These are phyloP conservation scores for Zygothrica quintamaculata DNA, from an alignment of 2,888 invertebrate genomes.

Conservation along the genomic window DNA sequence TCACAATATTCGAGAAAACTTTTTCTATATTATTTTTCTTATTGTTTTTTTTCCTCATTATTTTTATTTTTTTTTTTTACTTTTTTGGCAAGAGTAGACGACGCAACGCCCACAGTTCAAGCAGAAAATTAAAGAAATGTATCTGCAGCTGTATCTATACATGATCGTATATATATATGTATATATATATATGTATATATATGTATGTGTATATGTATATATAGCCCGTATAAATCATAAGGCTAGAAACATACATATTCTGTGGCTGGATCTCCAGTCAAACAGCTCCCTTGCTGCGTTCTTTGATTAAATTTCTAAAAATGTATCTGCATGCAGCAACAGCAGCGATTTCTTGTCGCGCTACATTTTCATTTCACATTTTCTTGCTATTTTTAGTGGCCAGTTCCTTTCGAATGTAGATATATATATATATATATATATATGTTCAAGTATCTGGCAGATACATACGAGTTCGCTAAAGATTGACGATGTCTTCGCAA, in stretches of 20 bases:
- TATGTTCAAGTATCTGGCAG: slow-evolving; percentile 38
- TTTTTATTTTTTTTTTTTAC: slow-evolving; percentile 10
- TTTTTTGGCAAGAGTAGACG: slow-evolving; percentile 15
- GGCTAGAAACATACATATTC: slow-evolving; percentile 12
- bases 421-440: slow-evolving; percentile 28
- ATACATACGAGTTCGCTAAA: slow-evolving; percentile 22
- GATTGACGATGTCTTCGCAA: slow-evolving; percentile 17
- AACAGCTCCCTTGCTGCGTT: slow-evolving; percentile 54
- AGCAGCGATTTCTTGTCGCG: slow-evolving; percentile 53
- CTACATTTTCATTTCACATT: slow-evolving; percentile 74
- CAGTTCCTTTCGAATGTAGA: slow-evolving; percentile 38
- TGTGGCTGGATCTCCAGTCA: slow-evolving; percentile 48
- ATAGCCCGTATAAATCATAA: slow-evolving; percentile 68
- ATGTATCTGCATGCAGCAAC: slow-evolving; percentile 68
- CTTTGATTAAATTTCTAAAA: slow-evolving; percentile 72
- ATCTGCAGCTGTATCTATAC: slow-evolving; percentile 1
- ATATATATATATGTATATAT: no score
- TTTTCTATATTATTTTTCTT: slow-evolving; percentile 42
- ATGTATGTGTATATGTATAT: slow-evolving; percentile 12
- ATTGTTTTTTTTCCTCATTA: slow-evolving; percentile 12
- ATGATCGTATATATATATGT: no score
- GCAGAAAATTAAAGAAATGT: slow-evolving; percentile 37
- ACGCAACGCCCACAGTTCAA: slow-evolving; percentile 36
- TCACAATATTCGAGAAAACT: slow-evolving; percentile 57
- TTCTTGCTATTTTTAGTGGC: slow-evolving; percentile 68